Base-by-base conservation (phyloP, 2,113 vertebrate genomes). In the Thinocorus orbignyianus region DNA sequence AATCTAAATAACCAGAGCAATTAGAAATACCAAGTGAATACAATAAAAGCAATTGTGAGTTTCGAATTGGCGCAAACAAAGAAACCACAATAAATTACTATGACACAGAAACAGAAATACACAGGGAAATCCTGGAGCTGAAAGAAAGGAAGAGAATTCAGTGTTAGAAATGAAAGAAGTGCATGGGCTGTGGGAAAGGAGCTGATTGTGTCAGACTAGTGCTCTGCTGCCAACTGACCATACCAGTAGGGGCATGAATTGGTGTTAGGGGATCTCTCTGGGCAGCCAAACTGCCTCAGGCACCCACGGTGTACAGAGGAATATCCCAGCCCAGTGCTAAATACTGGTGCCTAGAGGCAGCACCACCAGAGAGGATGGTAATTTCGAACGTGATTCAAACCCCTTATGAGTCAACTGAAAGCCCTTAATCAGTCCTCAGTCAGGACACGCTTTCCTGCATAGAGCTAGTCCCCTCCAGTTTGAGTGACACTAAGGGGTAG, bases 1-100 rank as follows among this genome's bases (percentile, higher is more conserved):
- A 66, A 92, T 51, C 65, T 83, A 88, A 95, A 94, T 66, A 94
- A 94, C 49, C 57, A 86, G 26, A 41, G 44, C 41, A 82, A 66
- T 71, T 37, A 39, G 39, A 93, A 94, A 95, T 52, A 72, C 6
- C 80, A 73, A 61, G 19, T 19, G 37, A 93, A 15, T 66, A 83
- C 44, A 81, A 94, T 39, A 66, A 92, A 85, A 86, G 51, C 41
- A 85, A 54, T 8, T 10, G 6, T 57, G 39, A 79, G 74, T 66
- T 93, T 70, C 87, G 70, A 76, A 48, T 41, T 19, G 35, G 26
- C 58, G 33, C 64, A 84, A 95, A 95, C 52, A 82, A 79, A 68
- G 44, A 60, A 90, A 39, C 28, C 52, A 68, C 88, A 69, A 41
- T 78, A 86, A 73, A 51, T 39, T 2, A 92, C 85, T 57, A 64